Conservation (phyloP, 2,888 invertebrate species). For the Sarcophaga rosellei region DNA sequence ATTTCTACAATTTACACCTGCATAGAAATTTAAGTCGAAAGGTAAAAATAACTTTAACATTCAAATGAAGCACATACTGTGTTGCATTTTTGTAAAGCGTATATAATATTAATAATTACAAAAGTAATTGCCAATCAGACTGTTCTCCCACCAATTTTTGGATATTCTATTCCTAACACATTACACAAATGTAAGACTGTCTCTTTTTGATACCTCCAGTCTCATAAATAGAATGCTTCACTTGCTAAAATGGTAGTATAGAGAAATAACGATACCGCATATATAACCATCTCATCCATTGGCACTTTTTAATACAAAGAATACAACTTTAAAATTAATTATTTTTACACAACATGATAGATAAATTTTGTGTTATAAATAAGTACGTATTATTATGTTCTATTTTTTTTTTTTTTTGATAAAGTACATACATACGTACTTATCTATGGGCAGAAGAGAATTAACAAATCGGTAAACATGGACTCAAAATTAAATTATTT, state of each 20-base stretch:
- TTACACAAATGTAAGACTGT: conserved; percentile 19
- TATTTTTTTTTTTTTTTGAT: too few species aligned
- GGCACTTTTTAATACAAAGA: conserved; percentile 21
- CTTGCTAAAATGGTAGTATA: conserved; percentile 52
- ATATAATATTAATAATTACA: background rate
- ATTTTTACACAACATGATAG: too few species aligned
- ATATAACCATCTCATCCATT: conserved; percentile 43
- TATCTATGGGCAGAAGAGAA: too few species aligned
- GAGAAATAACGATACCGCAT: conserved; percentile 59
- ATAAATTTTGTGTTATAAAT: too few species aligned
- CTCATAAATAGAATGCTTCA: conserved; percentile 54
- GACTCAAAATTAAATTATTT: too few species aligned
- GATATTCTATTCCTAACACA: conserved; percentile 3
- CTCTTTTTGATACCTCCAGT: conserved; percentile 19
- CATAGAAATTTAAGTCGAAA: too few species aligned
- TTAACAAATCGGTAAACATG: too few species aligned
- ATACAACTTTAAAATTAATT: background rate
- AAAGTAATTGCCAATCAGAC: background rate
- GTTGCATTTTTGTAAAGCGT: too few species aligned
- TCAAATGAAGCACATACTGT: too few species aligned
- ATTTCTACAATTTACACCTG: too few species aligned
- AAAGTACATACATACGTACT: too few species aligned
- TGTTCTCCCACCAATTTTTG: conserved; percentile 13
- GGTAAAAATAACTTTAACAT: too few species aligned
- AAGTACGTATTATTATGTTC: background rate